A percentile compares a stretch with the other conserved stretches of the same genome.
phyloP scores from a whole-genome alignment of 2,888 invertebrate genomes.

The Drosophila helvetica region DNA sequence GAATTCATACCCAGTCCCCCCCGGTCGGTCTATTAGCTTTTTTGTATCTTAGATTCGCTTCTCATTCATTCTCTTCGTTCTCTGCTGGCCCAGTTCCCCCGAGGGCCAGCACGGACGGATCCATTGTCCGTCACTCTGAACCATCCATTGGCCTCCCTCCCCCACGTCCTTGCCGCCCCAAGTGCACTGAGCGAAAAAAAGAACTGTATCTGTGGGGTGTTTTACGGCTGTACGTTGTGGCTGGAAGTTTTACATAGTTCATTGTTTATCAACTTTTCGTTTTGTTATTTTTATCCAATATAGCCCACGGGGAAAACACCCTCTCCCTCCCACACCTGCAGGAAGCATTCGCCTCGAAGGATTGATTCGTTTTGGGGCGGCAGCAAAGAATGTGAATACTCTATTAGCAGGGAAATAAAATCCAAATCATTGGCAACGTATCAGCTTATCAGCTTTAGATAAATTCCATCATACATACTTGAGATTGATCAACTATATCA shows the following conservation, averaged over 20 bases:
- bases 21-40: slow-evolving; percentile 59
- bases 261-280: slow-evolving; percentile 70
- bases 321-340: neutral
- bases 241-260: slow-evolving; percentile 69
- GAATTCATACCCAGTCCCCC: neutral
- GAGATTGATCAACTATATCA: neutral
- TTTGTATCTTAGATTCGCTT: slow-evolving; percentile 56
- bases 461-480: neutral
- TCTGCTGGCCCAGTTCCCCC: slow-evolving; percentile 45
- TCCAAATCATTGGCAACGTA: too few relatives aligned
- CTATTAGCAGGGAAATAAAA: neutral
- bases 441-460: neutral
- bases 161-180: neutral
- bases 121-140: slow-evolving; percentile 48
- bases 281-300: slow-evolving; percentile 49
- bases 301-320: slow-evolving; percentile 46
- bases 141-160: neutral
- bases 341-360: neutral
- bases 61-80: slow-evolving; percentile 23
- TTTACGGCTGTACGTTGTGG: slow-evolving; percentile 53
- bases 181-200: slow-evolving; percentile 52
- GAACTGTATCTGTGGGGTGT: slow-evolving; percentile 45
- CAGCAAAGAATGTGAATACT: neutral
- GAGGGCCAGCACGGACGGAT: slow-evolving; percentile 48
- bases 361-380: slow-evolving; percentile 1